Evolutionary conservation across 2,113 vertebrate genomes (phyloP).

Genomic region (Chloropsis cyanopogon): DNA sequence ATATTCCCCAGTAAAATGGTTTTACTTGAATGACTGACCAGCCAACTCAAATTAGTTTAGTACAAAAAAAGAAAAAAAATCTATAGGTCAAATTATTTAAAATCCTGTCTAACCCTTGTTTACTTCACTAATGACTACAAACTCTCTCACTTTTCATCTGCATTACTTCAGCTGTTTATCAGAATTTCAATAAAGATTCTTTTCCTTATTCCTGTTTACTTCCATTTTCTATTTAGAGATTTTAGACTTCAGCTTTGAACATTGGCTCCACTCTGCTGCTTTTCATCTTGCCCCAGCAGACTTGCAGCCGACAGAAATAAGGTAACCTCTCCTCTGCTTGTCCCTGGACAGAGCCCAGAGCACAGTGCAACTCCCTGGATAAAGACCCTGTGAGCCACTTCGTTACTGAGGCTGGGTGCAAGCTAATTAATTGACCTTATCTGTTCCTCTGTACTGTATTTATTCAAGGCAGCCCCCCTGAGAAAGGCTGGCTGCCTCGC

Average conservation of each 20-base stretch:
- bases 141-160: background rate
- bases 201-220: background rate
- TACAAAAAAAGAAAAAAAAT: background rate
- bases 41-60: background rate
- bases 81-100: background rate
- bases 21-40: background rate
- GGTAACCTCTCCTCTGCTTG: background rate
- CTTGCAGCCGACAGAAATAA: background rate
- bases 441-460: background rate
- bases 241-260: background rate
- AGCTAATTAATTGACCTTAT: slow-evolving; percentile 1
- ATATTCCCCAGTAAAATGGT: background rate
- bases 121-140: background rate
- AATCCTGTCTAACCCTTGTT: background rate
- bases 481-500: background rate
- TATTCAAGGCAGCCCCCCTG: background rate
- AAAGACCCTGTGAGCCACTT: background rate
- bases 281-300: background rate
- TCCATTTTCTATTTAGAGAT: background rate
- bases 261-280: background rate
- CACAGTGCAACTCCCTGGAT: background rate
- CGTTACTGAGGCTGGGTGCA: background rate
- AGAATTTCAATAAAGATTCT: background rate
- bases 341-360: background rate
- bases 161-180: background rate